phyloP scores from a whole-genome alignment of 2,888 invertebrate species.

The Osmoderma eremita region DNA sequence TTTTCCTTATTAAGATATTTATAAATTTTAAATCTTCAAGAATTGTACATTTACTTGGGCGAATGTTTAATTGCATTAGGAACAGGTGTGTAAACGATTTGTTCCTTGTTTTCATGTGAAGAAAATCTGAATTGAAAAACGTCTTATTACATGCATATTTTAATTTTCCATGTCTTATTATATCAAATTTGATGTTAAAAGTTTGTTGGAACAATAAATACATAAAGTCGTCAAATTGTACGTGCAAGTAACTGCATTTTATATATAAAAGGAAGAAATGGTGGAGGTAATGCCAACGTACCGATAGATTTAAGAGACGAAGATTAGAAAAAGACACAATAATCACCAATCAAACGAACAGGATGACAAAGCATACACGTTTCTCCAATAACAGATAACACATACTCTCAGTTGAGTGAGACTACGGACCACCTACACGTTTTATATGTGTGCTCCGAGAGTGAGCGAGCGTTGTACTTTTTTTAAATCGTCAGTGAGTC shows the following conservation, averaged over 20 bases:
- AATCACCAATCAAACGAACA: slow-evolving; percentile 36
- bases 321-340: slow-evolving; percentile 25
- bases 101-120: too few species aligned
- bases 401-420: slow-evolving; percentile 21
- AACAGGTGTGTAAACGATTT: too few species aligned
- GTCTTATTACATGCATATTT: slow-evolving; percentile 13
- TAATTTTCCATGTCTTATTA: slow-evolving; percentile 5
- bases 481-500: slow-evolving; percentile 39
- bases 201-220: not conserved
- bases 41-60: too few species aligned
- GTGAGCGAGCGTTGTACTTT: slow-evolving; percentile 20
- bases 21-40: too few species aligned
- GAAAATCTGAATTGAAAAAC: too few species aligned
- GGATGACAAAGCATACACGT: slow-evolving; percentile 35
- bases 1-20: too few species aligned
- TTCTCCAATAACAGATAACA: slow-evolving; percentile 38
- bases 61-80: too few species aligned
- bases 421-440: slow-evolving; percentile 36
- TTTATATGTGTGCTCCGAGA: slow-evolving; percentile 15
- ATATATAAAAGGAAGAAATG: slow-evolving; percentile 1
- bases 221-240: slow-evolving; percentile 15
- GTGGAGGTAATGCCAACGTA: slow-evolving; percentile 7
- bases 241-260: slow-evolving; percentile 15
- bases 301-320: slow-evolving; percentile 27
- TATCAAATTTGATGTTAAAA: slow-evolving; percentile 5